phyloP scores from a whole-genome alignment of 2,113 vertebrate species.

The Ardeotis arabs region DNA sequence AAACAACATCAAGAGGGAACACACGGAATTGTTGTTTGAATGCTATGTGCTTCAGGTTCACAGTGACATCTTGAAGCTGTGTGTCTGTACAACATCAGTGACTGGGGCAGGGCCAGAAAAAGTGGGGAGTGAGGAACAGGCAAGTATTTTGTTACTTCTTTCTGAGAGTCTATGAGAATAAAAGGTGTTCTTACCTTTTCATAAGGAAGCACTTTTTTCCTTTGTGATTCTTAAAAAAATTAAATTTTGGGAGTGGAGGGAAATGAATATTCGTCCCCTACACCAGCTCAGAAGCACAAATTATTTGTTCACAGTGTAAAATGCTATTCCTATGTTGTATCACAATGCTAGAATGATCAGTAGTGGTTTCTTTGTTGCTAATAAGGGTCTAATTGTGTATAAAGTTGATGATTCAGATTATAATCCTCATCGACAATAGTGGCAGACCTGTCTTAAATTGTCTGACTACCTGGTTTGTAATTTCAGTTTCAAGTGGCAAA shows the following conservation, averaged over 20 bases:
- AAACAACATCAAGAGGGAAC: not conserved
- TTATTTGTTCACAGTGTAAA: not conserved
- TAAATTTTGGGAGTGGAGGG: not conserved
- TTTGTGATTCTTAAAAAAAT: not conserved
- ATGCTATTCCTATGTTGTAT: not conserved
- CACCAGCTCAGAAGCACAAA: not conserved
- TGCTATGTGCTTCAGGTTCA: not conserved
- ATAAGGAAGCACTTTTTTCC: not conserved
- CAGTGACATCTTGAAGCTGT: not conserved
- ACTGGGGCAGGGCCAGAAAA: not conserved
- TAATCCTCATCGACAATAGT: not conserved
- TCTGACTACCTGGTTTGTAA: not conserved
- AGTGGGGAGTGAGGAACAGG: not conserved
- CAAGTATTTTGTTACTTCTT: not conserved
- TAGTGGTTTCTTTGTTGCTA: not conserved
- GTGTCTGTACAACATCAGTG: not conserved
- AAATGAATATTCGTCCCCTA: not conserved
- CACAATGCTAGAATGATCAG: not conserved
- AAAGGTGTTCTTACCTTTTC: not conserved
- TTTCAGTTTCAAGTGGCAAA: not conserved
- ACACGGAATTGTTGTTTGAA: not conserved
- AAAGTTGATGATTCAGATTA: not conserved
- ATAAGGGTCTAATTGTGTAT: not conserved
- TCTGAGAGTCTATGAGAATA: not conserved
- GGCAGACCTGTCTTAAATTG: not conserved